phyloP scores from a whole-genome alignment of 1,140 invertebrate species.

The Physella acuta region DNA sequence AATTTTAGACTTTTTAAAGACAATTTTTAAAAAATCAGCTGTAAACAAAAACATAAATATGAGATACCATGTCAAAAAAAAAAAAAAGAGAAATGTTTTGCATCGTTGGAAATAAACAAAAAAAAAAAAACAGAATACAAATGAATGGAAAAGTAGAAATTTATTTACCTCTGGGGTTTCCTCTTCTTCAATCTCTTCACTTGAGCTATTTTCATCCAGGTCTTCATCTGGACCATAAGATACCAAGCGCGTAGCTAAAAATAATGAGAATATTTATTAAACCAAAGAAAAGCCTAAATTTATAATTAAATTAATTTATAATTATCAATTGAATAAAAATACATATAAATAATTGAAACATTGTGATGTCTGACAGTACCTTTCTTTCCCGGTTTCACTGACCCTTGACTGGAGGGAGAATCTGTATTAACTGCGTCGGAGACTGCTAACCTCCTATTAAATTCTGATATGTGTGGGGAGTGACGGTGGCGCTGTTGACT shows the following conservation, averaged over 20 bases:
- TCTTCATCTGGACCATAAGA: constrained; percentile 25
- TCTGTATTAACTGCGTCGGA: constrained; percentile 10
- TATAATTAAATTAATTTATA: background rate
- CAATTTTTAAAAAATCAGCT: too few species aligned
- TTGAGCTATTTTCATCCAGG: background rate
- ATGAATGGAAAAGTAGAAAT: background rate
- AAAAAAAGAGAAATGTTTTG: background rate
- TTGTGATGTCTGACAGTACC: too few species aligned
- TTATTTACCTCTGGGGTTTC: constrained; percentile 5
- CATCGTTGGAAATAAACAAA: background rate
- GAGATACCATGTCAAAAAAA: too few species aligned
- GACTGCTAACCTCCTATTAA: background rate
- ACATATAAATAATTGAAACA: background rate
- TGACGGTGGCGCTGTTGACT: background rate
- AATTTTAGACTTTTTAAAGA: too few species aligned
- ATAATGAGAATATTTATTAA: too few species aligned
- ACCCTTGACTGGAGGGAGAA: constrained; percentile 15
- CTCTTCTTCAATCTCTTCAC: constrained; percentile 6
- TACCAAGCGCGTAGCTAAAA: constrained; percentile 18
- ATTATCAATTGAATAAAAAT: background rate
- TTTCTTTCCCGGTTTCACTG: constrained; percentile 17
- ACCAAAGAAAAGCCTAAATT: too few species aligned
- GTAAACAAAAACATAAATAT: too few species aligned
- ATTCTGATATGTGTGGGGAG: background rate
- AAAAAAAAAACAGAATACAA: background rate